Conservation (phyloP, 92 coral and sea anemone species). For the Umimayanthus chanpuru region DNA sequence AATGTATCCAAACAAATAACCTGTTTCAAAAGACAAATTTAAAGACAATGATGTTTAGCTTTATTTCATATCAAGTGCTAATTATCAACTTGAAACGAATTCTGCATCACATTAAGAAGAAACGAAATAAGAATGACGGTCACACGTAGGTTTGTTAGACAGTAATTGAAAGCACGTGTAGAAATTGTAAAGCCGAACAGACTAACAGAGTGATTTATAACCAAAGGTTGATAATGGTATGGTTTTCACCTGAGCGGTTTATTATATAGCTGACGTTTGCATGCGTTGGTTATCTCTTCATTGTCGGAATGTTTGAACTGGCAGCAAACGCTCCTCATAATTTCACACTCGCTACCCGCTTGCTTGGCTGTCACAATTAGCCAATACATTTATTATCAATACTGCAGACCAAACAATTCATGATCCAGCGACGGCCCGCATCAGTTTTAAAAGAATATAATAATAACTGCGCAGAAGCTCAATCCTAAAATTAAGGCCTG, state of each 20-base stretch:
- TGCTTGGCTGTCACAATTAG: not conserved
- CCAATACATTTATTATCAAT: not conserved
- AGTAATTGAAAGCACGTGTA: too few relatives aligned
- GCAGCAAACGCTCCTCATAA: too few relatives aligned
- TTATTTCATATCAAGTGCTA: conserved; percentile 6
- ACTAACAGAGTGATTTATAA: too few relatives aligned
- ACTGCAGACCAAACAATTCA: not conserved
- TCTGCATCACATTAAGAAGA: too few relatives aligned
- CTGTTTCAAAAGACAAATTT: conserved; percentile 3
- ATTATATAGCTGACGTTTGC: conserved; percentile 5
- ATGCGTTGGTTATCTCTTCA: conserved; percentile 26
- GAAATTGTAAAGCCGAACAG: too few relatives aligned
- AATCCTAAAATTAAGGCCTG: not conserved
- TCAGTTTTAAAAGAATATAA: conserved; percentile 24
- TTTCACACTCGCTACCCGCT: not conserved
- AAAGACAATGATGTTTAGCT: not conserved
- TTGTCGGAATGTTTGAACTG: too few relatives aligned
- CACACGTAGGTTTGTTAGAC: too few relatives aligned
- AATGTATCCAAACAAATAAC: conserved; percentile 11
- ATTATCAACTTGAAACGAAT: too few relatives aligned
- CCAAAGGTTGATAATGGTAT: too few relatives aligned
- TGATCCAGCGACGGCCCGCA: conserved; percentile 26
- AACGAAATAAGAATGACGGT: too few relatives aligned
- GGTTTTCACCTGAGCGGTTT: conserved; percentile 10
- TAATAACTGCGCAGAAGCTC: conserved; percentile 1